A percentile compares a stretch with the other conserved stretches of the same genome.
Conservation (phyloP, 2,888 invertebrate species). For the Clistopyga incitator region DNA sequence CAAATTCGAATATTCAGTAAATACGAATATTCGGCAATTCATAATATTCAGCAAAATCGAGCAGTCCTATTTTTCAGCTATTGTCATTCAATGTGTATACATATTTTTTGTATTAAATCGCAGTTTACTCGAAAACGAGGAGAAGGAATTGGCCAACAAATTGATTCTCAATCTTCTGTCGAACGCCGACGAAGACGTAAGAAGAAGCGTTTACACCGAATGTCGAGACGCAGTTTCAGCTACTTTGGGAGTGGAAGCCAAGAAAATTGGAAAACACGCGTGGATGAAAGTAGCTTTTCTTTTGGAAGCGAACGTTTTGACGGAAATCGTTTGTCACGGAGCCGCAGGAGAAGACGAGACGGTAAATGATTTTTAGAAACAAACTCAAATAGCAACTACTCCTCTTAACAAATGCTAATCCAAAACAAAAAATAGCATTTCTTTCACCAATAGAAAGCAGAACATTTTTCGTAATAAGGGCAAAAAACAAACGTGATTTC, state of each 20-base stretch:
- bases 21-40: no score
- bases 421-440: no score
- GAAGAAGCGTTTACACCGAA: slow-evolving; percentile 85
- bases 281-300: slow-evolving; percentile 86
- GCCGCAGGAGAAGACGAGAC: slow-evolving; percentile 84
- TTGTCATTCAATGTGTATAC: neutral
- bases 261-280: slow-evolving; percentile 78
- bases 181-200: slow-evolving; percentile 86
- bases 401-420: no score
- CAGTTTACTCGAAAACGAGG: slow-evolving; percentile 74
- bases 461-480: neutral
- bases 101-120: no score
- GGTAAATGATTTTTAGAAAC: slow-evolving; percentile 73
- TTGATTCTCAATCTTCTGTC: slow-evolving; percentile 86
- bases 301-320: slow-evolving; percentile 86
- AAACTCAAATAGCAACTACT: neutral
- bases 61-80: neutral
- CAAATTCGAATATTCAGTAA: no score
- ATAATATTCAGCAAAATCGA: no score
- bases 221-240: slow-evolving; percentile 85
- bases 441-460: no score
- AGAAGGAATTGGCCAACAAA: slow-evolving; percentile 74
- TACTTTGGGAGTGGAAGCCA: slow-evolving; percentile 85
- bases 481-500: slow-evolving; percentile 1
- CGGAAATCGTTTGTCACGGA: slow-evolving; percentile 89